Conservation (phyloP, 2,888 invertebrate species). For the Eledona agricola region DNA sequence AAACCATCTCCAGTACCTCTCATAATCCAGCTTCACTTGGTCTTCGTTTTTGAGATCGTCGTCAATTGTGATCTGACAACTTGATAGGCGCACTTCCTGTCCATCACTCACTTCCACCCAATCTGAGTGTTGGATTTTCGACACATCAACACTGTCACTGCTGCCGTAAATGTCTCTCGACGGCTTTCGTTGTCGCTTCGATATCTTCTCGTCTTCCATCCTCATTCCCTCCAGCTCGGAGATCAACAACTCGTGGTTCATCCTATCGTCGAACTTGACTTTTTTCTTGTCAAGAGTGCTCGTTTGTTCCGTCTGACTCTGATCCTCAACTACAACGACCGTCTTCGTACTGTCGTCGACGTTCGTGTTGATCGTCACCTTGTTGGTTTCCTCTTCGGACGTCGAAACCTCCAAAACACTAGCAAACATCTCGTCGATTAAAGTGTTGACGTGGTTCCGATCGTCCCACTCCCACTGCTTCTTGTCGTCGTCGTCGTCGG, state of each 20-base stretch:
- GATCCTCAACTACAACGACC: conserved; percentile 40
- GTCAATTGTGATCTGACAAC: conserved; percentile 68
- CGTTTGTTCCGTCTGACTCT: conserved; percentile 7
- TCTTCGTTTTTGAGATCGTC: conserved; percentile 63
- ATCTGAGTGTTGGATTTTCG: conserved; percentile 61
- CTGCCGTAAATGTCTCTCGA: conserved; percentile 52
- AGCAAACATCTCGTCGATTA: conserved; percentile 61
- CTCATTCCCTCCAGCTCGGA: conserved; percentile 75
- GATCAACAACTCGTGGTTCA: conserved; percentile 75
- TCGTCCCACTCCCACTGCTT: conserved; percentile 51
- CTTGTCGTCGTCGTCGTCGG: conserved; percentile 30
- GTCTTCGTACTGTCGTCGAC: conserved; percentile 18
- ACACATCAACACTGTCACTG: conserved; percentile 38
- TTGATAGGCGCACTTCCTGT: conserved; percentile 65
- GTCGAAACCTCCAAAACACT: conserved; percentile 56
- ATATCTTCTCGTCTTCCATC: conserved; percentile 54
- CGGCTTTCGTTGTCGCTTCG: conserved; percentile 56
- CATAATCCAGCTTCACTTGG: conserved; percentile 42
- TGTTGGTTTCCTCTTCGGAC: conserved; percentile 41
- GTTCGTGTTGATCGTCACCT: conserved; percentile 31
- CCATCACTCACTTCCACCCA: conserved; percentile 69
- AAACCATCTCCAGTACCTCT: conserved; percentile 26
- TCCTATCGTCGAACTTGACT: conserved; percentile 57
- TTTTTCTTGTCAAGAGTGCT: conserved; percentile 46
- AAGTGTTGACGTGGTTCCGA: conserved; percentile 59